Evolutionary conservation across 2,113 vertebrate genomes (phyloP).

Genomic region (Gallinago paraguaiae): DNA sequence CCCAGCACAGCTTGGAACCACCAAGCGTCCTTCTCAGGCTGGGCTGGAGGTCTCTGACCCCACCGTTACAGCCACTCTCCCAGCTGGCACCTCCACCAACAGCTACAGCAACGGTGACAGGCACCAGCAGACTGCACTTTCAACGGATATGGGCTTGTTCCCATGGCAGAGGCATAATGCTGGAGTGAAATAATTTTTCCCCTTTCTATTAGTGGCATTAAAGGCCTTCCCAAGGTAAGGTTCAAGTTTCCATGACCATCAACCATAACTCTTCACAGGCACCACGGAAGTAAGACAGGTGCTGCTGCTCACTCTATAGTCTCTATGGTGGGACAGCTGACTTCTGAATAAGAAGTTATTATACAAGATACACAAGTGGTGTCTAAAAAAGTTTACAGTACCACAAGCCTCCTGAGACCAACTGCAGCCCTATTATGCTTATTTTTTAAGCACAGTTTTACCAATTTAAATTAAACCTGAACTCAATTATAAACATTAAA

Average conservation of each 20-base stretch:
- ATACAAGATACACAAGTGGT: background rate
- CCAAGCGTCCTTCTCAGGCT: too few relatives aligned
- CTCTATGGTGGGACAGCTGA: background rate
- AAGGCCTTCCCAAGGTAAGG: background rate
- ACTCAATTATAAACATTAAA: background rate
- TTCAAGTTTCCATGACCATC: background rate
- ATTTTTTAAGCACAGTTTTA: background rate
- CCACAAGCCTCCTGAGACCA: background rate
- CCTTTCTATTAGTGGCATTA: background rate
- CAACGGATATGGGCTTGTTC: fast-evolving
- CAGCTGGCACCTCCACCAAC: background rate
- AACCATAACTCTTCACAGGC: background rate
- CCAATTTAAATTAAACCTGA: background rate
- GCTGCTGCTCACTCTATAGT: background rate
- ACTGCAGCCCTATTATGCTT: background rate
- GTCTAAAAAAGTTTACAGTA: background rate
- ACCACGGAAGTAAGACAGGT: background rate
- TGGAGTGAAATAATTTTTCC: background rate
- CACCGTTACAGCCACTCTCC: fast-evolving
- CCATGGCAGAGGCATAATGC: background rate
- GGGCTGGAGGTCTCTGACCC: background rate
- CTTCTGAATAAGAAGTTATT: background rate
- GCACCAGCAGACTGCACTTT: background rate
- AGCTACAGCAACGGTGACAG: background rate
- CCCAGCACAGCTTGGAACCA: background rate